Evolutionary conservation across 2,113 vertebrate species (phyloP), one percentile per base, ranked within the genome.

Genomic region (Holacanthus passer): DNA sequence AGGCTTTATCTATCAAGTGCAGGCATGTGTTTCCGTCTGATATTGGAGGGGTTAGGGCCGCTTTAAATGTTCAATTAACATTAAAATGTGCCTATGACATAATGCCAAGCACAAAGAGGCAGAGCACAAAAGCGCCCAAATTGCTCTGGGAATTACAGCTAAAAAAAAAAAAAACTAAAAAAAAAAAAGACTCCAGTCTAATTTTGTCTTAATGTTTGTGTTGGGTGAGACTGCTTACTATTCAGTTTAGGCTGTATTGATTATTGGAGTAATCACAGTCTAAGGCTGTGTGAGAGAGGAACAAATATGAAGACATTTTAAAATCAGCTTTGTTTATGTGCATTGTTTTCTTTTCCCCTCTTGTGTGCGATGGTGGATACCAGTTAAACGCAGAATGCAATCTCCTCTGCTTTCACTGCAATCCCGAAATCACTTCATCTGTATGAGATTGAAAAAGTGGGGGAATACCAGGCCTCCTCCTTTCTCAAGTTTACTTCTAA

Each of bases 61-160:
- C 86, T 86, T 89, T 88, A 93, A 94, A 91, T 85, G 88, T 88
- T 87, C 76, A 92, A 92, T 93, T 93, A 93, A 84, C 93, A 95
- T 91, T 88, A 90, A 94, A 95, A 93, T 86, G 87, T 83, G 79
- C 64, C 82, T 74, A 69, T 87, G 88, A 92, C 88, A 90, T 89
- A 91, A 92, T 86, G 83, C 79, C 67, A 78, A 73, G 82, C 87
- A 90, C 75, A 88, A 92, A 94, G 87, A 87, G 70, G 77, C 37
- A 27, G 63, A 85, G 82, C 77, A 91, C 92, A 93, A 93, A 92
- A 87, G 83, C 24, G 20, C 50, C 73, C 56, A 86, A 89, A 91
- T 93, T 87, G 87, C 85, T 89, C 69, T 82, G 87, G 87, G 89
- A 93, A 89, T 80, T 87, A 79, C 55, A 75, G 64, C 60, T 31